Base-by-base conservation (phyloP, 2,113 vertebrate genomes). In the Bucco capensis region DNA sequence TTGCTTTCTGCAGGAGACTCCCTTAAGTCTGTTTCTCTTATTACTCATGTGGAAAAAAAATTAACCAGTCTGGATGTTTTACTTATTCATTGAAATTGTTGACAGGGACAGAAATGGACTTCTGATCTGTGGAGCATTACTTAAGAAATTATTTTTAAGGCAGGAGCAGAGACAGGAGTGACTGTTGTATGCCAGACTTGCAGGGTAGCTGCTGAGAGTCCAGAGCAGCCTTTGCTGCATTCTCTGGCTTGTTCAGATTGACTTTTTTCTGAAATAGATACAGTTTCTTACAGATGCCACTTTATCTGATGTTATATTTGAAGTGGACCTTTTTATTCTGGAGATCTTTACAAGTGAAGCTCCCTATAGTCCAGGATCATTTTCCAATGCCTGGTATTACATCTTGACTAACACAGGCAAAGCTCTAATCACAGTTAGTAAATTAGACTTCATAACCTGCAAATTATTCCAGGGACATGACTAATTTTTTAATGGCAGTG, bases 391-490 rank as follows among this genome's bases (percentile, higher is more conserved):
- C 75, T 75, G 16, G 23, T 72, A 33, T 72, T 65, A 27, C 25
- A 44, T 83, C 50, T 84, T 84, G 40, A 27, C 74, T 76, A 92
- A 72, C 46, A 54, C 1, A 8, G 30, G 64, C 30, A 87, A 57
- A 86, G 33, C 81, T 82, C 54, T 95, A 92, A 96, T 92, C 94
- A 90, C 62, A 89, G 73, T n/a, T 76, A 87, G 86, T 93, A 93
- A 84, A 92, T 94, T 79, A 90, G 86, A 47, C 70, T 94, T 90
- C 2, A 19, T 62, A 95, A 73, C 46, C 69, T 86, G 73, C 80
- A 88, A 70, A 86, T 73, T 92, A 49, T 92, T 95, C 72, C 42
- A 73, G 70, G 73, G 57, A 74, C 80, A 64, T 90, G 88, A 90
- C 76, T 91, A 83, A 79, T 92, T 84, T 93, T 92, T 90, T 93